Percentiles rank a stretch among this genome's conserved stretches.
phyloP scores from a whole-genome alignment of 2,888 invertebrate genomes.

The Gymnoscelis rufifasciata region DNA sequence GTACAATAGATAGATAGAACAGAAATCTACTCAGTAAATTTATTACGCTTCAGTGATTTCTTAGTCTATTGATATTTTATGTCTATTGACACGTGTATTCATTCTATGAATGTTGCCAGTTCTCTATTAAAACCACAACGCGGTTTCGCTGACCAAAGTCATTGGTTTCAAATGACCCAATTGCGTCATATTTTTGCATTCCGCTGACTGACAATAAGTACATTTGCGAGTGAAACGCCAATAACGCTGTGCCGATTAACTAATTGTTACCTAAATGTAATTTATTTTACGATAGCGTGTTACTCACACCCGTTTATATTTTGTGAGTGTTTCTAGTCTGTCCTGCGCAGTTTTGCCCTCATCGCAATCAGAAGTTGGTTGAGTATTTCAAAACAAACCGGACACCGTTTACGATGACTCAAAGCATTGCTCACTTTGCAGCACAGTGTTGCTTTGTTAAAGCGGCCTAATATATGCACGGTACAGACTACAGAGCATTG shows the following conservation, averaged over 20 bases:
- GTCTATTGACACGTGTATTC: too few relatives aligned
- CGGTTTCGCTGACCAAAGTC: conserved; percentile 59
- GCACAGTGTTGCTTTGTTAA: conserved; percentile 8
- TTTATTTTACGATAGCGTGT: conserved; percentile 14
- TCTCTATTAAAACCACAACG: conserved; percentile 58
- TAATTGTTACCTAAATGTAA: conserved; percentile 18
- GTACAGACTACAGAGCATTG: conserved; percentile 7
- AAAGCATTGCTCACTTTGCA: conserved; percentile 4
- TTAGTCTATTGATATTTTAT: too few relatives aligned
- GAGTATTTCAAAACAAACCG: conserved; percentile 9
- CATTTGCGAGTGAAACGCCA: conserved; percentile 43
- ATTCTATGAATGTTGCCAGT: conserved; percentile 21
- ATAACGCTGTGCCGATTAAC: conserved; percentile 30
- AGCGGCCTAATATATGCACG: conserved; percentile 9
- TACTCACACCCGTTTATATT: conserved; percentile 4
- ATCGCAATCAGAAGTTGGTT: neutral
- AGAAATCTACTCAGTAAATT: too few relatives aligned
- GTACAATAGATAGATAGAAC: too few relatives aligned
- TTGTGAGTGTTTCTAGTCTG: neutral
- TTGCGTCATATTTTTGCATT: conserved; percentile 67
- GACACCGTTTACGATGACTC: conserved; percentile 10
- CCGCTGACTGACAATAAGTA: conserved; percentile 60
- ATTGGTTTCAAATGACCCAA: conserved; percentile 68
- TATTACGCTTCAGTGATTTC: too few relatives aligned
- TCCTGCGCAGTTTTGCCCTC: conserved; percentile 1